Evolutionary conservation across 1,140 invertebrate genomes (phyloP).

Genomic region (Drosophila hydei): DNA sequence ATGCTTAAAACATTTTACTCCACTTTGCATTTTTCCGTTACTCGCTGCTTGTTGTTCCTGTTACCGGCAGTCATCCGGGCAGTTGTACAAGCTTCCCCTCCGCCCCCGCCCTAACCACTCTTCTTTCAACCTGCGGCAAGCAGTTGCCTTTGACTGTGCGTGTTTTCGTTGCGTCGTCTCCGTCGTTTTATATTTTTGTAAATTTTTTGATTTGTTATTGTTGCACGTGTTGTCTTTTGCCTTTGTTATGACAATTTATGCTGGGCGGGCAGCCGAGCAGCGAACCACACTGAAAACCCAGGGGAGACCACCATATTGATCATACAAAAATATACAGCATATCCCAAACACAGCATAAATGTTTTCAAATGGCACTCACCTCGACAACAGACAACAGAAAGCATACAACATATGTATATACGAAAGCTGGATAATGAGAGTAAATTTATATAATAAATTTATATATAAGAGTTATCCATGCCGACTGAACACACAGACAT

Average conservation of each 20-base stretch:
- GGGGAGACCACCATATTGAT: not conserved
- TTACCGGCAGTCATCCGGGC: slow-evolving; percentile 38
- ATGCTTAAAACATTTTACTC: slow-evolving; percentile 79
- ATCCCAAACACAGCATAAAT: not conserved
- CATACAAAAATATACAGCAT: not conserved
- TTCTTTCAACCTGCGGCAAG: slow-evolving; percentile 6
- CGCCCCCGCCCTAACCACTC: not conserved
- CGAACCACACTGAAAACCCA: not conserved
- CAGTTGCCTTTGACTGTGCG: slow-evolving; percentile 42
- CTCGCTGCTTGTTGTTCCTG: slow-evolving; percentile 11
- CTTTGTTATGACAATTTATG: slow-evolving; percentile 79
- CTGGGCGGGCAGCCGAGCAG: slow-evolving; percentile 47
- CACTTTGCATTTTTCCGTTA: slow-evolving; percentile 65
- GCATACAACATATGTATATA: no score
- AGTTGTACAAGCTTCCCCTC: not conserved
- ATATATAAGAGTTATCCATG: no score
- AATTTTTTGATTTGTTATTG: slow-evolving; percentile 82
- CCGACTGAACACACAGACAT: not conserved
- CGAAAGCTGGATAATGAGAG: slow-evolving; percentile 8
- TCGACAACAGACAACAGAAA: not conserved
- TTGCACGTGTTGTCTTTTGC: slow-evolving; percentile 81
- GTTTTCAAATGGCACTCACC: slow-evolving; percentile 1
- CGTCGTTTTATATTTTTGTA: slow-evolving; percentile 66
- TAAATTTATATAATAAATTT: not conserved
- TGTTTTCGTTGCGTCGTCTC: slow-evolving; percentile 45